Conservation (phyloP, 2,113 vertebrate genomes). For the Nettapus auritus region DNA sequence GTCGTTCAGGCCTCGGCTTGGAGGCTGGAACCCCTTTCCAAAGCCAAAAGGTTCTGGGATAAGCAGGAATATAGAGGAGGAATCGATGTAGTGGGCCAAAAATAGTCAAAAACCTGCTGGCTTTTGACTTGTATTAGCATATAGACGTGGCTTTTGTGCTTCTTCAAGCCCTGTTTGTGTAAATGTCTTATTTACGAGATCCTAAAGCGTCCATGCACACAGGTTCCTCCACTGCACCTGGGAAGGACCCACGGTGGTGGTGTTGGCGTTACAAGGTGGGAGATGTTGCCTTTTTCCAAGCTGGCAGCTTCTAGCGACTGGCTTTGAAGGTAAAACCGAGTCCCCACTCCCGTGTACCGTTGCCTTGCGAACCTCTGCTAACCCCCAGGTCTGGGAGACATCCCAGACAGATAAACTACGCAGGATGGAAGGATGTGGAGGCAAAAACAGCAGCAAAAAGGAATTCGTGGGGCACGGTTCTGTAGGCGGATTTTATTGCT, state of each 20-base stretch:
- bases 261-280: neutral
- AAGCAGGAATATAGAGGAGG: neutral
- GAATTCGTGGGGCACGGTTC: neutral
- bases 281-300: neutral
- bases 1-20: neutral
- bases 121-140: neutral
- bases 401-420: neutral
- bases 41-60: neutral
- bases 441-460: neutral
- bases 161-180: neutral
- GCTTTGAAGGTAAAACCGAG: neutral
- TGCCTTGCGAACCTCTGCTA: constrained; percentile 7
- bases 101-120: accelerated
- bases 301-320: neutral
- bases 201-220: neutral
- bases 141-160: neutral
- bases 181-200: neutral
- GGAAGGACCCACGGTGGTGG: neutral
- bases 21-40: neutral
- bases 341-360: neutral
- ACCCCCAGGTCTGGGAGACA: neutral
- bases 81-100: neutral
- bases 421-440: neutral
- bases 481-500: neutral
- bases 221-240: neutral